These are phyloP conservation scores for Drosophila lacteicornis DNA, from an alignment of 1,140 invertebrate species.

Conservation along the genomic window DNA sequence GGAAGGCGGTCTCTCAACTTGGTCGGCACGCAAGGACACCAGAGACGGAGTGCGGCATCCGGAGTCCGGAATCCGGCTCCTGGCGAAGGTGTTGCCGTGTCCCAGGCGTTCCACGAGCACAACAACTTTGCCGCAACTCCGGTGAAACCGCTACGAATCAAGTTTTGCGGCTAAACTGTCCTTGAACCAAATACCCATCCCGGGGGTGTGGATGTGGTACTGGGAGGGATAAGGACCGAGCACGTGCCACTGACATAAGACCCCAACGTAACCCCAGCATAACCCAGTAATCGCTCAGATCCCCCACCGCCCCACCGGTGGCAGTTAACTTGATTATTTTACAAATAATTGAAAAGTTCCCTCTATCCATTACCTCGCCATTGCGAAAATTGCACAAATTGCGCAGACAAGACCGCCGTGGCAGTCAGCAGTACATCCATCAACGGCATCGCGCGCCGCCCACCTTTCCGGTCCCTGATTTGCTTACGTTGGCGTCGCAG, in stretches of 20 bases:
- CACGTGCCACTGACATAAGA: conserved; percentile 33
- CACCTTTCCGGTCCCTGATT: conserved; percentile 35
- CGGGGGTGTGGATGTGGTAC: not conserved
- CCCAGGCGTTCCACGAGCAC: conserved; percentile 16
- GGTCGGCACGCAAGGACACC: conserved; percentile 68
- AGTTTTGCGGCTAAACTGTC: conserved; percentile 70
- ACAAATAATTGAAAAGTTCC: conserved; percentile 81
- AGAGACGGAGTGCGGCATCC: conserved; percentile 4
- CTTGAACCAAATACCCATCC: conserved; percentile 70
- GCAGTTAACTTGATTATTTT: conserved; percentile 82
- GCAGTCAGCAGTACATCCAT: conserved; percentile 41
- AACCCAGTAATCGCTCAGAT: conserved; percentile 24
- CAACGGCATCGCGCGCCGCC: not conserved
- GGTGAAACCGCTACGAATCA: conserved; percentile 63
- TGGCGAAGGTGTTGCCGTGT: conserved; percentile 68
- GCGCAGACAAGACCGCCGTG: conserved; percentile 48
- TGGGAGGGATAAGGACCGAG: not conserved
- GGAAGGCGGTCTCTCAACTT: conserved; percentile 45
- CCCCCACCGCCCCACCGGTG: conserved; percentile 52
- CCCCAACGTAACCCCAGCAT: not conserved
- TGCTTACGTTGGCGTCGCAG: conserved; percentile 46
- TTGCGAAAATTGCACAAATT: conserved; percentile 69
- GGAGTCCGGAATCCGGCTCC: conserved; percentile 23
- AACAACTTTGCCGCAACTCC: conserved; percentile 46
- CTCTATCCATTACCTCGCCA: conserved; percentile 36